Evolutionary conservation across 1,140 invertebrate species (phyloP), one percentile per base, ranked within the genome.

Genomic region (Temnothorax longispinosus): DNA sequence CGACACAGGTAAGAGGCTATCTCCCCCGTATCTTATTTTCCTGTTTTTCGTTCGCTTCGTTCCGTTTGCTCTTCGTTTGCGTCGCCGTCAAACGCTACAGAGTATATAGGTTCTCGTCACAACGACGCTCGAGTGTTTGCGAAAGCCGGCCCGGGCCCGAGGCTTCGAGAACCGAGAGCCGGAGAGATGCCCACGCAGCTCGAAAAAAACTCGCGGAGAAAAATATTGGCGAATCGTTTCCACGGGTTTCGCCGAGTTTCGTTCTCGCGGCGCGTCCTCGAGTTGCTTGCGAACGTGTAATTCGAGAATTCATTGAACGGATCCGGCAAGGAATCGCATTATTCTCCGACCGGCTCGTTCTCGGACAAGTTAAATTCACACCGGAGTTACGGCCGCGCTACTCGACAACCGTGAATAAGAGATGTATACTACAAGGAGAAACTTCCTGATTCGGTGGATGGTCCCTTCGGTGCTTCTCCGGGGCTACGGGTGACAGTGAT

Each of bases 1-100:
- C 27, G 95, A 97, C 89, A 98, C 97, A 95, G 98, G 98, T 99
- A 95, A 98, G 97, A 95, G 77, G 18, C 3, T 38, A 64, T 72
- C n/a, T 2, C 15, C 18, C 35, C 6, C 32, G 38, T 50, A 38
- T 41, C 32, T 84, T 60, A 52, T 72, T 50, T 86, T 71, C 62
- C 62, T 76, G 11, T 21, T 60, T 74, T 35, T 32, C 58, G n/a
- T 87, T 65, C 69, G 35, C 18, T 44, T 56, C 35, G n/a, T 62
- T 84, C 6, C 60, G 56, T 86, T 91, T 88, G 44, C 35, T 64
- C 35, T 52, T 69, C 13, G 41, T 69, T 69, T 50, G 65, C 32
- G 64, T n/a, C 54, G 60, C n/a, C 72, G 50, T 75, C 64, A 86
- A 89, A 50, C 50, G 32, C 44, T 35, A 50, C 50, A 13, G 21